Percentiles rank a stretch among this genome's conserved stretches.
Conservation (phyloP, 2,113 vertebrate species). For the Periophthalmus modestus region DNA sequence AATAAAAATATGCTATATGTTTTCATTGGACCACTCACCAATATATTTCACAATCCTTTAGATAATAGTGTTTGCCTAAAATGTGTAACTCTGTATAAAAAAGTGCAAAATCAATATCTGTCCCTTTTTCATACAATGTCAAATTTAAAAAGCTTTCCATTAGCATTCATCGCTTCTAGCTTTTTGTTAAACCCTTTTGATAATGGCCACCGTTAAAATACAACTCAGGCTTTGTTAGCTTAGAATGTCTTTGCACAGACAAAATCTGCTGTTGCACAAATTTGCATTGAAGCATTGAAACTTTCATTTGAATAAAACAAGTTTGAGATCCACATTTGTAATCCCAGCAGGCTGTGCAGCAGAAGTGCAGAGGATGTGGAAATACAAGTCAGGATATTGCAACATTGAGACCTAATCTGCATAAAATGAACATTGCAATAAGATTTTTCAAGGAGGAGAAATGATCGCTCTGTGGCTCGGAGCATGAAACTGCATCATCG, state of each 20-base stretch:
- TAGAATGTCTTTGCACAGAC: neutral
- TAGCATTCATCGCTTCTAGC: neutral
- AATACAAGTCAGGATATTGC: neutral
- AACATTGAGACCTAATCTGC: neutral
- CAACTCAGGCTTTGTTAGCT: neutral
- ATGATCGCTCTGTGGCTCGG: neutral
- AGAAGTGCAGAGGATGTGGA: conserved; percentile 4
- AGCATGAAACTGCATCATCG: conserved; percentile 2
- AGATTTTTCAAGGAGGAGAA: conserved; percentile 1
- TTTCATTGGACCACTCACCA: neutral
- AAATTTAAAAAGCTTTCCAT: neutral
- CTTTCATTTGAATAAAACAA: conserved; percentile 4
- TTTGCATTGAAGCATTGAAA: neutral
- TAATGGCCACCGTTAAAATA: conserved; percentile 4
- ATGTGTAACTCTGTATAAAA: neutral
- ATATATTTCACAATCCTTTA: neutral
- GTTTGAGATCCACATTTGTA: neutral
- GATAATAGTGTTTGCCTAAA: neutral
- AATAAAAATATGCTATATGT: neutral
- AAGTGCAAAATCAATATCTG: conserved; percentile 4
- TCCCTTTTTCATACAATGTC: neutral
- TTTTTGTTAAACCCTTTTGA: neutral
- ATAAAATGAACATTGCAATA: conserved; percentile 6
- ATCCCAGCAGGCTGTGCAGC: neutral
- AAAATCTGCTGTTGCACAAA: neutral